A percentile compares a stretch with the other conserved stretches of the same genome.
These are phyloP conservation scores for Muscicapa comitata DNA, from an alignment of 2,797 vertebrate genomes.

Conservation along the genomic window DNA sequence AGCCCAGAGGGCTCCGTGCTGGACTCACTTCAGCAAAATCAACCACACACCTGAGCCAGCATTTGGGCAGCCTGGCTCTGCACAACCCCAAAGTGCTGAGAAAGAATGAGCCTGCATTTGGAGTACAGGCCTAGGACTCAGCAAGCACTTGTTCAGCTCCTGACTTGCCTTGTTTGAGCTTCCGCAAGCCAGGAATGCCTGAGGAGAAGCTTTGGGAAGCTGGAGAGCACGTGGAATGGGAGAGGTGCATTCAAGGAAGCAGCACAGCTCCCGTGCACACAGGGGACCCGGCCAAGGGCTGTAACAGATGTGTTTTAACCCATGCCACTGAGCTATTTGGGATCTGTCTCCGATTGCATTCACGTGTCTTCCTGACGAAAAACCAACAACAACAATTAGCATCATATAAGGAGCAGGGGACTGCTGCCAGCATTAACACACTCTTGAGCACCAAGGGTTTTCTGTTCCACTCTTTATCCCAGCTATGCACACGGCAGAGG, in stretches of 20 bases:
- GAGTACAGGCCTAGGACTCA: background rate
- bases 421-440: slow-evolving; percentile 23
- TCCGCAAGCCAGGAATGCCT: slow-evolving; percentile 2
- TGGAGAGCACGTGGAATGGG: background rate
- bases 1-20: background rate
- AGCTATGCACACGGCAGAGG: slow-evolving; percentile 27
- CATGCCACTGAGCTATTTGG: slow-evolving; percentile 10
- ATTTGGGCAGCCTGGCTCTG: background rate
- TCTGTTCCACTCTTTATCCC: slow-evolving; percentile 41
- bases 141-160: background rate
- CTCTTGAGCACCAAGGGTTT: slow-evolving; percentile 23
- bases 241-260: slow-evolving; percentile 20
- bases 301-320: slow-evolving; percentile 53
- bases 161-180: background rate
- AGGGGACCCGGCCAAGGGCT: slow-evolving; percentile 28
- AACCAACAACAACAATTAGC: slow-evolving; percentile 52
- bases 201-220: background rate
- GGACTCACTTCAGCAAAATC: background rate
- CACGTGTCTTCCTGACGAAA: slow-evolving; percentile 2
- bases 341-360: background rate
- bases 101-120: accelerated
- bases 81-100: background rate
- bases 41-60: background rate
- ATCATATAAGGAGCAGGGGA: slow-evolving; percentile 11
- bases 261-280: slow-evolving; percentile 43